These are phyloP conservation scores for Montifringilla adamsi DNA, from an alignment of 2,113 vertebrate species.

Conservation along the genomic window DNA sequence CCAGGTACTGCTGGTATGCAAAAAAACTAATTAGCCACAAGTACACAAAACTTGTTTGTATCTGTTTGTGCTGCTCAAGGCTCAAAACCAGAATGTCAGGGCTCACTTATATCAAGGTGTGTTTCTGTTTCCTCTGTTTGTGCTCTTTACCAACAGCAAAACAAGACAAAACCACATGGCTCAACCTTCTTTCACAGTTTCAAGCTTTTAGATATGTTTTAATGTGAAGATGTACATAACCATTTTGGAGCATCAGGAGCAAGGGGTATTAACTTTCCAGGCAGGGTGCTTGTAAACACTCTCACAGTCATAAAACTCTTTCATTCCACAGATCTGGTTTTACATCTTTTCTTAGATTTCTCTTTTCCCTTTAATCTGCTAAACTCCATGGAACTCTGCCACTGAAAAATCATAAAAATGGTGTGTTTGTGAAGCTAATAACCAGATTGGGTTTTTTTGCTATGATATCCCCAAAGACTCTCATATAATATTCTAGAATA, in stretches of 20 bases:
- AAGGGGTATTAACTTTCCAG: background rate
- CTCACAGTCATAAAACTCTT: background rate
- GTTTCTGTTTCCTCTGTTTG: background rate
- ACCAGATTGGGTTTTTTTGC: background rate
- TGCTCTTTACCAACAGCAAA: background rate
- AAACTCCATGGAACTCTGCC: background rate
- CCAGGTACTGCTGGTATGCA: background rate
- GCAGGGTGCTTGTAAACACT: background rate
- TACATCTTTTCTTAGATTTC: background rate
- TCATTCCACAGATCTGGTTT: background rate
- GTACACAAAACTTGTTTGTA: background rate
- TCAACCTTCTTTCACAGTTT: background rate
- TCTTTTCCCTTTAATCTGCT: background rate
- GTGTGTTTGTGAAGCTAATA: background rate
- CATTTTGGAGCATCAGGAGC: background rate
- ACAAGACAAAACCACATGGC: fast-evolving
- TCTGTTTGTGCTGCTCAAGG: background rate
- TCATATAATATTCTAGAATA: background rate
- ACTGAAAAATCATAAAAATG: background rate
- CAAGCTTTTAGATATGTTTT: background rate
- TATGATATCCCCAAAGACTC: background rate
- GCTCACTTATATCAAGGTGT: background rate
- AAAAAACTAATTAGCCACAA: background rate
- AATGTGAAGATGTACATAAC: background rate
- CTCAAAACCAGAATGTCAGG: background rate